Percentiles rank a stretch among this genome's conserved stretches.
Evolutionary conservation across 2,113 vertebrate genomes (phyloP).

Genomic region (Ciconia stormi): DNA sequence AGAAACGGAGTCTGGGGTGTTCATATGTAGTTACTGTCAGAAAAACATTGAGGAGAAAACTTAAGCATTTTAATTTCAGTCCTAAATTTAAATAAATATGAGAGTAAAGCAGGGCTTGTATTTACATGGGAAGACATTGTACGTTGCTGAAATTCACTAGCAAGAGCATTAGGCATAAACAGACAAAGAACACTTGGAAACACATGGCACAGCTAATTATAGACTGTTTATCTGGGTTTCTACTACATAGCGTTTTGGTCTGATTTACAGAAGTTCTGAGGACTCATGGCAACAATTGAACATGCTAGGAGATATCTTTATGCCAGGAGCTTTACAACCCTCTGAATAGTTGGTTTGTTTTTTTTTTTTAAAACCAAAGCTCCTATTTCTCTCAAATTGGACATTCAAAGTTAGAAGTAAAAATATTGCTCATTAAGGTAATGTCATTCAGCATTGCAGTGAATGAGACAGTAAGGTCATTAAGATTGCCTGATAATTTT

Average conservation of each 20-base stretch:
- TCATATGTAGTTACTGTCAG: neutral
- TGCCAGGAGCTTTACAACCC: neutral
- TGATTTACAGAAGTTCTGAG: neutral
- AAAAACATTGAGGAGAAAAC: neutral
- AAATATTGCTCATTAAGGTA: neutral
- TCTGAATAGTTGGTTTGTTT: no score
- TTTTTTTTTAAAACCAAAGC: neutral
- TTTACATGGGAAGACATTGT: neutral
- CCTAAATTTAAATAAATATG: neutral
- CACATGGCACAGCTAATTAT: no score
- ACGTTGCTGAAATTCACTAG: neutral
- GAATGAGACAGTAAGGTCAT: neutral
- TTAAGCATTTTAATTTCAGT: neutral
- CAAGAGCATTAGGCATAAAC: neutral
- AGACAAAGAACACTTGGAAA: neutral
- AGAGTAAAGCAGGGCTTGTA: neutral
- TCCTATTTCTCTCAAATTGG: neutral
- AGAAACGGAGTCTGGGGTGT: neutral
- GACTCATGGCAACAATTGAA: neutral
- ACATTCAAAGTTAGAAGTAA: neutral
- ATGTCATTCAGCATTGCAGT: neutral
- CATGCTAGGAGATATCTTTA: neutral
- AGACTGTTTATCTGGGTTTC: neutral
- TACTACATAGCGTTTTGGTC: rapidly evolving
- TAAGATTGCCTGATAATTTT: neutral